Evolutionary conservation across 2,797 vertebrate genomes (phyloP), one percentile per base, ranked within the genome.

Genomic region (Enteromius fasciolatus): DNA sequence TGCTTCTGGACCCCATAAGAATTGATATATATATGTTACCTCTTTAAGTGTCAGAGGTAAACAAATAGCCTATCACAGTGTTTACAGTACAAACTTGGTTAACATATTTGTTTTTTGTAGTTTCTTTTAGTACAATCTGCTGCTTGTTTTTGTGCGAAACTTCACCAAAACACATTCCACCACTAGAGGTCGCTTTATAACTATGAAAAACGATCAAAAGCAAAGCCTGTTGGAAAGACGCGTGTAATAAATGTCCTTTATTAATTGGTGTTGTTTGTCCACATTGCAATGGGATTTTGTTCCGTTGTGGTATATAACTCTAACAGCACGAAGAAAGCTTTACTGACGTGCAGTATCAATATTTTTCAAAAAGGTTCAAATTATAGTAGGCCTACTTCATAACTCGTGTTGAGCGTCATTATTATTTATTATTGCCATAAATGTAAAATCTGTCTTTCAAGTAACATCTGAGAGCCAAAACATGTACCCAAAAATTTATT

Each of bases 131-230:
- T n/a, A 12, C 33, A n/a, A 4, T 39, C 33, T 67, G 18, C 33
- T 39, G 33, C 18, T 67, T n/a, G 36, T 14, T 67, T 67, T 41
- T 41, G 5, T 12, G 64, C 33, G 12, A 41, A 67, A 39, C 18
- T 20, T 10, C 52, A 23, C 3, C 9, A n/a, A 57, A 57, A 33
- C 4, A 39, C n/a, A 12, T 44, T 23, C 20, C 20, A 68, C 20
- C 66, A 68, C 36, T 68, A 68, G 66, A 68, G 20, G 66, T 68
- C 66, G 36, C 20, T 68, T 44, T 68, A 23, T 44, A n/a, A 44
- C 39, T 44, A 15, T 7, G 36, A 39, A n/a, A 67, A 41, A 39
- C 9, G 36, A 11, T 59, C 11, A 25, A 59, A 1, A 67, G 9
- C 12, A 39, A 41, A 39, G 64, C 1, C 20, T 18, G 33, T 67